phyloP scores from a whole-genome alignment of 2,888 invertebrate species.

The Polyommatus icarus region DNA sequence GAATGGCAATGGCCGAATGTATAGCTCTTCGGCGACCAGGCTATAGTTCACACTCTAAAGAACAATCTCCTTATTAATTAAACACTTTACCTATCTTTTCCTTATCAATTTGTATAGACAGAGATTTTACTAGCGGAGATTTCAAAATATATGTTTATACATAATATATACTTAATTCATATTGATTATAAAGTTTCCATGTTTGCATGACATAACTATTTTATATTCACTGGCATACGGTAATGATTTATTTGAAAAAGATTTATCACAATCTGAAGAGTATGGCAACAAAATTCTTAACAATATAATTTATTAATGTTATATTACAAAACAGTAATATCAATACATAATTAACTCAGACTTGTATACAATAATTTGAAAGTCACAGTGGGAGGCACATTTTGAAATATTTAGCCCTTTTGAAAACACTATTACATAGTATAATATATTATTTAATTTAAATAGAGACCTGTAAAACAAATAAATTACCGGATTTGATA shows the following conservation, averaged over 20 bases:
- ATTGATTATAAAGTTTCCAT: background rate
- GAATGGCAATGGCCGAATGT: background rate
- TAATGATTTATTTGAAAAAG: background rate
- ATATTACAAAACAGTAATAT: background rate
- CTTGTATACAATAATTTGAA: slow-evolving; percentile 1
- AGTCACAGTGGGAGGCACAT: background rate
- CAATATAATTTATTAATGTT: background rate
- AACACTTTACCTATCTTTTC: no score
- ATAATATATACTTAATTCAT: background rate
- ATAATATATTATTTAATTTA: background rate
- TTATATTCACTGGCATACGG: background rate
- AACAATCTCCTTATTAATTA: no score
- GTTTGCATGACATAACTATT: background rate
- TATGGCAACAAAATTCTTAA: slow-evolving; percentile 15
- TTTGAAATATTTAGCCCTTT: background rate
- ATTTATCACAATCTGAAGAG: slow-evolving; percentile 3
- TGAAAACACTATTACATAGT: background rate
- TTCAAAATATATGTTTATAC: no score
- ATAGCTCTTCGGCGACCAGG: no score
- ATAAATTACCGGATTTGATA: background rate
- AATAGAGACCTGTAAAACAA: background rate
- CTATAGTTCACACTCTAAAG: background rate
- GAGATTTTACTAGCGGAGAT: background rate
- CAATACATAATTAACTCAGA: background rate
- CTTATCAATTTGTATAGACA: background rate